Conservation (phyloP, 2,113 vertebrate species). For the Indicator indicator region DNA sequence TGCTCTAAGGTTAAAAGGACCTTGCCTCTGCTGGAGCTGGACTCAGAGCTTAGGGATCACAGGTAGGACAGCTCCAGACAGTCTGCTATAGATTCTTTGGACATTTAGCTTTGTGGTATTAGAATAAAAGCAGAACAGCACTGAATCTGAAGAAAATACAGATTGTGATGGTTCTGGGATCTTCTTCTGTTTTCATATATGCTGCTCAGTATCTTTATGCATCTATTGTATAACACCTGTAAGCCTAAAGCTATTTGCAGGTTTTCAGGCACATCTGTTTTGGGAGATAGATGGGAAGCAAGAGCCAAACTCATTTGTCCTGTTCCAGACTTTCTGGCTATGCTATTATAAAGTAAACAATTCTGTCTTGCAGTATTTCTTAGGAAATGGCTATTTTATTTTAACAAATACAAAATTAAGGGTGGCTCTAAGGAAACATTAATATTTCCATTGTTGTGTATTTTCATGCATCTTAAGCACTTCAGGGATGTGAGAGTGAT, state of each 20-base stretch:
- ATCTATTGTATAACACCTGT: not conserved
- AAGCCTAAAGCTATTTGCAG: not conserved
- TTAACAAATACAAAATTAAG: not conserved
- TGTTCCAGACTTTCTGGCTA: not conserved
- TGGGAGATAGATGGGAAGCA: not conserved
- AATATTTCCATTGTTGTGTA: not conserved
- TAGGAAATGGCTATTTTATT: not conserved
- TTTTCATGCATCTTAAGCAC: conserved; percentile 13
- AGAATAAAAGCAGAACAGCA: conserved; percentile 17
- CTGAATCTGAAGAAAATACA: conserved; percentile 59
- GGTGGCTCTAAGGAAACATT: not conserved
- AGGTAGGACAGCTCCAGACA: not conserved
- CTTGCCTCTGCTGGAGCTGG: not conserved
- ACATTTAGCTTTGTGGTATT: conserved; percentile 41
- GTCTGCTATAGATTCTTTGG: not conserved
- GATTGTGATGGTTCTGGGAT: conserved; percentile 55
- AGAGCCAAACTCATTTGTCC: not conserved
- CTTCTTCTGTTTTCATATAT: conserved; percentile 57
- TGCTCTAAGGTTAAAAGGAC: not conserved
- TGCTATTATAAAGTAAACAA: not conserved
- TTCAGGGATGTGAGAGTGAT: not conserved
- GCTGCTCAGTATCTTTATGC: conserved; percentile 19
- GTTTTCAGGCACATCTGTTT: not conserved
- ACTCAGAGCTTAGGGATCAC: not conserved
- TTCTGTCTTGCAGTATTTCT: not conserved